Evolutionary conservation across 2,113 vertebrate genomes (phyloP), one percentile per base, ranked within the genome.

Genomic region (Polypterus bichir): DNA sequence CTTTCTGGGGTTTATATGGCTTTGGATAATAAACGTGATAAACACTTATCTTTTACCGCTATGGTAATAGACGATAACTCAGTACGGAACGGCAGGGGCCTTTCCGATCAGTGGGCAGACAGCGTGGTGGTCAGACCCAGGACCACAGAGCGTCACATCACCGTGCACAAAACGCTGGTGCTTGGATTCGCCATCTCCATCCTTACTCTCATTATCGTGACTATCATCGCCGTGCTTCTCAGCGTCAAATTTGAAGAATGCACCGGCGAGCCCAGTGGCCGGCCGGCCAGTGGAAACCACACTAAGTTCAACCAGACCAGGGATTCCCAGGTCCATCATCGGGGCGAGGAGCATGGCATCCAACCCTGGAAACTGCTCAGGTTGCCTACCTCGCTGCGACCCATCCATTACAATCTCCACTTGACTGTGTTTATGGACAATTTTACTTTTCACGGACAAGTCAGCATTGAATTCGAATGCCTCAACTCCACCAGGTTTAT

Each of bases 371-470:
- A 83, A 5, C 89, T 77, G 61, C 73, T 84, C 11, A 80, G 94
- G 65, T 75, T 97, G 47, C 87, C 92, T 0, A 81, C 81, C 6
- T 74, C 88, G 5, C 64, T 95, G 66, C 81, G 88, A 62, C 94
- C 94, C 0, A 80, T 91, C 3, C 94, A 98, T 80, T 98, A 98
- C 67, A 93, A 97, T 75, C 82, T 97, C 68, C 80, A 81, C 79
- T 82, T 97, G 63, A 81, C 77, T 47, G 88, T 84, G 67, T 82
- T 87, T 83, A 92, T 98, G 93, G 92, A 97, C 75, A 97, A 96
- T 88, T 97, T 98, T 81, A 97, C 92, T 77, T 97, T 96, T 79
- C 85, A 89, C 2, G 94, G 94, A 4, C 91, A 93, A 70, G 84
- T 94, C 72, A 92, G 89, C 84, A 86, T 98, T 57, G 89, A 94